Conservation (phyloP, 2,113 vertebrate species). For the Tauraco erythrolophus region DNA sequence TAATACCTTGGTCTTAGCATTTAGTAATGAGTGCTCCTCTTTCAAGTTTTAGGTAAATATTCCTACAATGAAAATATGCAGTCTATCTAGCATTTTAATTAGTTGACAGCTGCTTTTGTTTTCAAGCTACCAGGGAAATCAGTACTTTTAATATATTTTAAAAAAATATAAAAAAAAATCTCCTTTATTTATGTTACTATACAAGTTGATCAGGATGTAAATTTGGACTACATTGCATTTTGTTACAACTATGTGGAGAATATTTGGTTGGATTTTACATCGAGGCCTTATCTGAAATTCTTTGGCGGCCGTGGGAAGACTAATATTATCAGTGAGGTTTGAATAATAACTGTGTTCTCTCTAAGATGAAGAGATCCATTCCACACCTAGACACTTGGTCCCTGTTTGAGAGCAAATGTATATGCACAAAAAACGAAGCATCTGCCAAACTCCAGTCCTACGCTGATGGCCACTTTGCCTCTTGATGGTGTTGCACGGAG, state of each 20-base stretch:
- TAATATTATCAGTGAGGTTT: background rate
- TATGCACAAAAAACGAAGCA: background rate
- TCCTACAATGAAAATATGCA: background rate
- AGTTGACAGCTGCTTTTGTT: background rate
- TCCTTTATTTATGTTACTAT: background rate
- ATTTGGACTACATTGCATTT: background rate
- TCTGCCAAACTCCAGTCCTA: background rate
- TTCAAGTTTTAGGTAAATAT: background rate
- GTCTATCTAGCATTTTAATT: background rate
- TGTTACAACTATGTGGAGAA: background rate
- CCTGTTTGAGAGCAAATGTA: background rate
- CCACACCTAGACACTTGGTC: background rate
- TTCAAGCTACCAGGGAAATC: background rate
- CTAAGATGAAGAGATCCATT: background rate
- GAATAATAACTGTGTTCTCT: background rate
- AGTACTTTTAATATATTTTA: background rate
- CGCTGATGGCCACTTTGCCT: background rate
- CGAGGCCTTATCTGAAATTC: background rate
- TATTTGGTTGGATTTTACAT: background rate
- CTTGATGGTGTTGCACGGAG: background rate
- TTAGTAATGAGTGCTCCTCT: background rate
- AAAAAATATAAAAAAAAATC: background rate
- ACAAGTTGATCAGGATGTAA: background rate
- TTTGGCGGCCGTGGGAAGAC: background rate
- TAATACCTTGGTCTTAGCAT: background rate